A percentile compares a stretch with the other conserved stretches of the same genome.
Conservation (phyloP, 1,140 invertebrate species). For the Leptinotarsa lineolata region DNA sequence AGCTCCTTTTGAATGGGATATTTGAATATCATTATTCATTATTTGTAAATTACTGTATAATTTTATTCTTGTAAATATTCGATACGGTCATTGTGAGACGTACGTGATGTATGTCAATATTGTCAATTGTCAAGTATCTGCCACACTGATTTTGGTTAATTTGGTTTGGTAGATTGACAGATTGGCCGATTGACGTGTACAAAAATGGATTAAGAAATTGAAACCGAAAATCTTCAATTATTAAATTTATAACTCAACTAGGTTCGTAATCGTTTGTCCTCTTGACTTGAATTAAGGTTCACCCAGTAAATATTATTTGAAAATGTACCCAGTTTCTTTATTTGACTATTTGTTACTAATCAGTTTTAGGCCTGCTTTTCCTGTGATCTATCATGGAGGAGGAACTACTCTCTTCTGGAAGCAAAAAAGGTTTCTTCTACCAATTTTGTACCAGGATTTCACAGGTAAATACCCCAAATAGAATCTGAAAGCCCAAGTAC, state of each 20-base stretch:
- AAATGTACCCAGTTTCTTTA: neutral
- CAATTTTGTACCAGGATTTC: conserved; percentile 64
- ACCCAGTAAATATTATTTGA: neutral
- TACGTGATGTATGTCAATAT: too few relatives aligned
- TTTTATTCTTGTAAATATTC: too few relatives aligned
- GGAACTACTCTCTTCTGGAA: conserved; percentile 57
- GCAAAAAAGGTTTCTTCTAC: conserved; percentile 60
- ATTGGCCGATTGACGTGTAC: conserved; percentile 17
- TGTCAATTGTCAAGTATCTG: too few relatives aligned
- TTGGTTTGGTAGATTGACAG: too few relatives aligned
- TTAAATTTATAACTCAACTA: neutral
- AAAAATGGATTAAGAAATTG: conserved; percentile 18
- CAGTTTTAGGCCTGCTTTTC: conserved; percentile 16
- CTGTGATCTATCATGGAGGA: conserved; percentile 60
- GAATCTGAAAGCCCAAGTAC: neutral
- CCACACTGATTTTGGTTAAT: too few relatives aligned
- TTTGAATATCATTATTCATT: too few relatives aligned
- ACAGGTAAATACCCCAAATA: conserved; percentile 56
- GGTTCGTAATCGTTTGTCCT: neutral
- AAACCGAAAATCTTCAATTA: conserved; percentile 13
- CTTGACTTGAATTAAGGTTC: neutral
- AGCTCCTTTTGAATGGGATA: too few relatives aligned
- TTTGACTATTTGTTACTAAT: neutral
- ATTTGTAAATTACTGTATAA: too few relatives aligned
- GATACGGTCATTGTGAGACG: too few relatives aligned